Evolutionary conservation across 2,113 vertebrate species (phyloP).

Genomic region (Microtus oregoni): DNA sequence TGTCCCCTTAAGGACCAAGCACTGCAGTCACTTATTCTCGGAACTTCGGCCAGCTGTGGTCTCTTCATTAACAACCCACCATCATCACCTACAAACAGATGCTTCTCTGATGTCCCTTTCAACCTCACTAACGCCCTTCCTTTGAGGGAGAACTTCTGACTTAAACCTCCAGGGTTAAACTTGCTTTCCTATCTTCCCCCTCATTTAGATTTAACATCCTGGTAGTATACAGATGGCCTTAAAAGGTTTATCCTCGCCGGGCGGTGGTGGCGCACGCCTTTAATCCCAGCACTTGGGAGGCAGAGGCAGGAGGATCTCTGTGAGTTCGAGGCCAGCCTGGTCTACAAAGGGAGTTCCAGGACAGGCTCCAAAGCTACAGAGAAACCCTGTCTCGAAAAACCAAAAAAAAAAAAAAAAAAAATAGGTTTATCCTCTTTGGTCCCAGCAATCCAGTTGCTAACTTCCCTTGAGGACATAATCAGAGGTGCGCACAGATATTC

Average conservation of each 20-base stretch:
- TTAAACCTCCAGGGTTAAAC: not conserved
- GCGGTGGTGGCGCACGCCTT: too few relatives aligned
- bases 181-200: not conserved
- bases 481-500: not conserved
- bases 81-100: not conserved
- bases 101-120: not conserved
- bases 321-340: too few relatives aligned
- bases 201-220: constrained; percentile 9
- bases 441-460: not conserved
- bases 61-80: not conserved
- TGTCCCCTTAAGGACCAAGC: not conserved
- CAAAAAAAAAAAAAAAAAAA: too few relatives aligned
- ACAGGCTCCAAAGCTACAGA: too few relatives aligned
- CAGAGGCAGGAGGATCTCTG: too few relatives aligned
- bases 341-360: too few relatives aligned
- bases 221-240: not conserved
- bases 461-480: constrained; percentile 2
- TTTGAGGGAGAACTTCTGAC: not conserved
- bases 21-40: not conserved
- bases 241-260: not conserved
- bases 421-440: not conserved
- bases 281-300: too few relatives aligned
- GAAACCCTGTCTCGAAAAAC: too few relatives aligned
- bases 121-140: not conserved
- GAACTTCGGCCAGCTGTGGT: not conserved